Percentiles rank a stretch among this genome's conserved stretches.
phyloP scores from a whole-genome alignment of 2,888 invertebrate genomes.

The Epirrhoe tristata region DNA sequence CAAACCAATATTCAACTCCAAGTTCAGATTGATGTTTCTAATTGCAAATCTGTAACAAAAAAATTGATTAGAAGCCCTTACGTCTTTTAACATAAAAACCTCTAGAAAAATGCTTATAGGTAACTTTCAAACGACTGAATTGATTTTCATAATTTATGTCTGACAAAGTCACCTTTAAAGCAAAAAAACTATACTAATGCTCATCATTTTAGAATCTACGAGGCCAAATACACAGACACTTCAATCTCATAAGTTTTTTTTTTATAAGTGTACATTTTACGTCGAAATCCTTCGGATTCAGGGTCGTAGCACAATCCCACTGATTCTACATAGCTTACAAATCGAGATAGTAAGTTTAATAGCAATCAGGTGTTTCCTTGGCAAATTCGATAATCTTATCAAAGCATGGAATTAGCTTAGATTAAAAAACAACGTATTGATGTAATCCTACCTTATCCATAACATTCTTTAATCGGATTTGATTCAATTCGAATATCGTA shows the following conservation, averaged over 20 bases:
- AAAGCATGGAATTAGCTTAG: not conserved
- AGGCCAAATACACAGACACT: no score
- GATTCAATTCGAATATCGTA: constrained; percentile 3
- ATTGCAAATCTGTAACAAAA: constrained; percentile 55
- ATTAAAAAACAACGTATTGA: constrained; percentile 2
- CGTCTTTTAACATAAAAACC: not conserved
- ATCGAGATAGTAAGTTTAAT: no score
- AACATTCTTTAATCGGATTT: not conserved
- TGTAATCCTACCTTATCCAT: constrained; percentile 9
- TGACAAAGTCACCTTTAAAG: no score
- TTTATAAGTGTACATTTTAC: no score
- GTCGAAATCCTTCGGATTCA: no score
- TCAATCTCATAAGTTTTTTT: no score
- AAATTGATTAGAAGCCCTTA: not conserved
- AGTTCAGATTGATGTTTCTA: constrained; percentile 47
- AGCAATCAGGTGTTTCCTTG: not conserved
- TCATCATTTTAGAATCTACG: no score
- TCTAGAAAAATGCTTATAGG: not conserved
- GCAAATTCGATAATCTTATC: not conserved
- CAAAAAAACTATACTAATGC: no score
- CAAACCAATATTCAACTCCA: constrained; percentile 53
- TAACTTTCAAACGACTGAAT: no score
- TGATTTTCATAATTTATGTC: no score
- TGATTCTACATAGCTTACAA: no score
- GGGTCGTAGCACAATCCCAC: no score